These are phyloP conservation scores for Drosophila eohydei DNA, from an alignment of 2,888 invertebrate species.

Conservation along the genomic window DNA sequence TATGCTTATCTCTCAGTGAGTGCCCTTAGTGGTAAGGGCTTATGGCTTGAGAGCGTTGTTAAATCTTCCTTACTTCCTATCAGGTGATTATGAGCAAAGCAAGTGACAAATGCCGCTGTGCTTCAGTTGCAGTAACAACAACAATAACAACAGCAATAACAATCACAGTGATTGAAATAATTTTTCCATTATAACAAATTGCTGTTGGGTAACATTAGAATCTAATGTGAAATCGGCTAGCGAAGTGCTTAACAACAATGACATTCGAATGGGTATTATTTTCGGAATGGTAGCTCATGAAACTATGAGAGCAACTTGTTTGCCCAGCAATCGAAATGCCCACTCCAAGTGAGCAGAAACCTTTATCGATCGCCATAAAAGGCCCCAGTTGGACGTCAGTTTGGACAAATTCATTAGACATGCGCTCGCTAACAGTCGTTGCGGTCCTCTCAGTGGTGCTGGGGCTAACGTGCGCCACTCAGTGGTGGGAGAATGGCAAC, in stretches of 20 bases:
- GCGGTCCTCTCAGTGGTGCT: conserved; percentile 39
- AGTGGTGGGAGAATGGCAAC: conserved; percentile 84
- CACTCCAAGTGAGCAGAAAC: conserved; percentile 47
- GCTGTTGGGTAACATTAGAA: conserved; percentile 37
- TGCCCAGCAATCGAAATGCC: conserved; percentile 60
- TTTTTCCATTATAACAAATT: conserved; percentile 42
- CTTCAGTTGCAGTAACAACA: conserved; percentile 40
- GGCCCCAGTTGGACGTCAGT: not conserved
- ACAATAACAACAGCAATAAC: conserved; percentile 15
- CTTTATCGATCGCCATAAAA: conserved; percentile 67
- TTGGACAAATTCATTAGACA: conserved; percentile 39
- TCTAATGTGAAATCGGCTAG: conserved; percentile 15
- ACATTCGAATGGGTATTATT: conserved; percentile 24
- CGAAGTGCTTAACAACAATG: conserved; percentile 57
- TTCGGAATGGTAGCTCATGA: conserved; percentile 25
- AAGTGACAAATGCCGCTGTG: conserved; percentile 47
- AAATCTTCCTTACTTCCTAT: conserved; percentile 38
- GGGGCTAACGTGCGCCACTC: conserved; percentile 47
- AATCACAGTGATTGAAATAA: conserved; percentile 6
- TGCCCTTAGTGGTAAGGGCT: conserved; percentile 15
- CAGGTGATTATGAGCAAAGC: conserved; percentile 17
- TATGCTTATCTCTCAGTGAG: conserved; percentile 20
- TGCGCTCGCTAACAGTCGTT: conserved; percentile 51
- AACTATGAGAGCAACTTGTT: conserved; percentile 40
- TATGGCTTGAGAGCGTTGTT: conserved; percentile 10